Evolutionary conservation across 2,113 vertebrate genomes (phyloP), one percentile per base, ranked within the genome.

Genomic region (Tupaia chinensis): DNA sequence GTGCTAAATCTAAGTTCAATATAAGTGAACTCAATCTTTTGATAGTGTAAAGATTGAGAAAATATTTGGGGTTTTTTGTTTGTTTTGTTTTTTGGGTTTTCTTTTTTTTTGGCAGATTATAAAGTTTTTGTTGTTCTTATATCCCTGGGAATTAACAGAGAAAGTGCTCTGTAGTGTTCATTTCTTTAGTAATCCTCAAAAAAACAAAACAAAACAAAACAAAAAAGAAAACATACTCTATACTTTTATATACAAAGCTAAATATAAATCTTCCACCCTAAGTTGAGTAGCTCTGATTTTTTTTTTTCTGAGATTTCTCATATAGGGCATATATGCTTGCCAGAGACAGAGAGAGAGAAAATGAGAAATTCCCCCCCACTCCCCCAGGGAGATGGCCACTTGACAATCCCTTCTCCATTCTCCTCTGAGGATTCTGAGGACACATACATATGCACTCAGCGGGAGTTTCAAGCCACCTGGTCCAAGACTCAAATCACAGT

Each of bases 211-310:
- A 44, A 44, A 44, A 44, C 44, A 44, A 44, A 44, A 44, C 5
- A 44, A 68, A 84, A 88, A 19, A 80, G 16, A 90, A 85, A 93
- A 83, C 69, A 5, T 91, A 88, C 94, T 85, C 93, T 86, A 25
- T 72, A 32, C 69, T 73, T 87, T 19, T n/a, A 87, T 53, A 94
- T 68, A 22, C 56, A 93, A 95, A 94, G 34, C 70, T 90, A 92
- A 91, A 82, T 95, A 83, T 81, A 95, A 95, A 82, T 69, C 58
- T 74, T n/a, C 8, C 60, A 87, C 14, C 32, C n/a, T 68, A 82
- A 32, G 20, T 54, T 68, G 53, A 90, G 12, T 58, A 63, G 68
- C 44, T 44, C 44, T 44, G 5, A 44, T 44, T 44, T 44, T 44
- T 44, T 44, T 44, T 44, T 44, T 44, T 44, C 5, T 44, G 5